Base-by-base conservation (phyloP, 2,888 invertebrate species). In the Nomada goodeniana region DNA sequence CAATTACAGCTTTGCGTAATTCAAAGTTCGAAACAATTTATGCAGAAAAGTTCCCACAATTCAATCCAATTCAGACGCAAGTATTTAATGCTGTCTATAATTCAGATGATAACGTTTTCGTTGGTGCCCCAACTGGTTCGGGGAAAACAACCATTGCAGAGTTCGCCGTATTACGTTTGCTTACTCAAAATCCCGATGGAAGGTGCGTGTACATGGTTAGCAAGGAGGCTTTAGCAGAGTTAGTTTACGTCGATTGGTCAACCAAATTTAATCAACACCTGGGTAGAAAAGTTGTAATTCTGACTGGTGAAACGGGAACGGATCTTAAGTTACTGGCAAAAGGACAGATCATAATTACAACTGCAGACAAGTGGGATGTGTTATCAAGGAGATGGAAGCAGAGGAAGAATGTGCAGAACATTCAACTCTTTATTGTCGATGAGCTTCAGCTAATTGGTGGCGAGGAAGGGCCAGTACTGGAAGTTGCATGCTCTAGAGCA, bases 341-440 rank as follows among this genome's bases (percentile, higher is more conserved):
- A 93, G 98, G 98, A 0, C 98, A 99, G 94, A 96, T 99, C n/a
- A 97, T 99, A 60, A 96, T 99, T 83, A 97, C 98, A 5, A 99
- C 99, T 0, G 99, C 99, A 0, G 99, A 99, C 92, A 98, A 99
- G 90, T 99, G 99, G 99, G 99, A 99, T 93, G 98, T 99, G 4
- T 95, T 99, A 2, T 99, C 99, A 0, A 95, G 99, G 73, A 95
- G 99, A 84, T 99, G 99, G 99, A 99, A 99, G 91, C 99, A 99
- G 91, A 96, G 99, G 50, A 99, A 99, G 94, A 98, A 99, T 93
- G 99, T 99, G 0, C 99, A 99, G 92, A 99, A 98, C 91, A 97
- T 99, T 11, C 98, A 98, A 81, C 95, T 99, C 20, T 98, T 99
- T 93, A 98, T 99, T 81, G 98, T 98, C 23, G 99, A 99, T 92